Evolutionary conservation across 1,140 invertebrate species (phyloP).

Genomic region (Zaprionus kolodkinae): DNA sequence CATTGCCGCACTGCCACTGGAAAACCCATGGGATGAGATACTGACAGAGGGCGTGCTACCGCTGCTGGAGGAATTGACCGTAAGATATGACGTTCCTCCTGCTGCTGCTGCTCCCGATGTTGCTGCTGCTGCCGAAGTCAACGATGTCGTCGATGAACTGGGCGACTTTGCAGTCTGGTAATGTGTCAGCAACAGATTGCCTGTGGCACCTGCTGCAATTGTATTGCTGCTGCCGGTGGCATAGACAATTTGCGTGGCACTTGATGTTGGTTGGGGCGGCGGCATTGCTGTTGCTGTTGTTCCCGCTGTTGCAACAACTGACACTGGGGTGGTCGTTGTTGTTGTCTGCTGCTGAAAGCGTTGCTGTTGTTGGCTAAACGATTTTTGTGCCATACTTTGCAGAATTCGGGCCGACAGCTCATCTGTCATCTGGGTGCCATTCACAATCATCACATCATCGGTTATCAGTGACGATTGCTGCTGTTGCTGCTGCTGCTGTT

Average conservation of each 20-base stretch:
- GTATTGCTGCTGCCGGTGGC: slow-evolving; percentile 48
- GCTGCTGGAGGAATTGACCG: slow-evolving; percentile 49
- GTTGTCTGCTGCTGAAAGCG: slow-evolving; percentile 77
- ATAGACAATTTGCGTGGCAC: slow-evolving; percentile 65
- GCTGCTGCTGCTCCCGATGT: slow-evolving; percentile 5
- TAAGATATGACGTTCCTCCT: slow-evolving; percentile 22
- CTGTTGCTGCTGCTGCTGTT: slow-evolving; percentile 36
- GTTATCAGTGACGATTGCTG: slow-evolving; percentile 56
- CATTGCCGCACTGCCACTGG: slow-evolving; percentile 64
- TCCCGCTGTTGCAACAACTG: slow-evolving; percentile 52
- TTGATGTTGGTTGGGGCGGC: slow-evolving; percentile 61
- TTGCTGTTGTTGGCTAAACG: slow-evolving; percentile 80
- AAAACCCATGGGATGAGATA: slow-evolving; percentile 72
- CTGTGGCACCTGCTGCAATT: slow-evolving; percentile 22
- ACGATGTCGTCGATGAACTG: slow-evolving; percentile 25
- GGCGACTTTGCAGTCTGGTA: slow-evolving; percentile 56
- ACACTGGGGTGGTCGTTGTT: slow-evolving; percentile 40
- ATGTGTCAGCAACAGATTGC: slow-evolving; percentile 56
- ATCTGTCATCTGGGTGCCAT: slow-evolving; percentile 83
- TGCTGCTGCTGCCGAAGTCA: slow-evolving; percentile 7
- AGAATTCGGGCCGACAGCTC: slow-evolving; percentile 80
- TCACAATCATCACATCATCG: slow-evolving; percentile 81
- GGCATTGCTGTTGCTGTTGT: slow-evolving; percentile 53
- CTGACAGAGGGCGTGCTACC: slow-evolving; percentile 56
- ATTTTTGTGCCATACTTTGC: slow-evolving; percentile 83